A percentile compares a stretch with the other conserved stretches of the same genome.
phyloP scores from a whole-genome alignment of 2,113 vertebrate species.

The Lophochroa leadbeateri region DNA sequence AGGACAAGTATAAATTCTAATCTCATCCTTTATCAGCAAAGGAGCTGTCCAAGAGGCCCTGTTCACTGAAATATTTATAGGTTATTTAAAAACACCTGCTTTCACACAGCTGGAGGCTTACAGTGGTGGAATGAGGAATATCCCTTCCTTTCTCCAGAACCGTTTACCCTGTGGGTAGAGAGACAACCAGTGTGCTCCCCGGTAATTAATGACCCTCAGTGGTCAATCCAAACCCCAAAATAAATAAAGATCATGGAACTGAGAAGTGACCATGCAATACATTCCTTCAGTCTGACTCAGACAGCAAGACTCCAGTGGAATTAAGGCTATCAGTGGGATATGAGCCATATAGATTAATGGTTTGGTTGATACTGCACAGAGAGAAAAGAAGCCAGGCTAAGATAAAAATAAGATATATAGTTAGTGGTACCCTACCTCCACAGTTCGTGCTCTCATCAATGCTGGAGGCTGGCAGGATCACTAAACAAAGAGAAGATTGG shows the following conservation, averaged over 20 bases:
- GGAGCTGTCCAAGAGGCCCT: neutral
- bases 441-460: conserved; percentile 89
- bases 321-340: conserved; percentile 62
- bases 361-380: conserved; percentile 55
- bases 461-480: conserved; percentile 94
- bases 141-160: conserved; percentile 1
- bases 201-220: conserved; percentile 42
- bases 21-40: neutral
- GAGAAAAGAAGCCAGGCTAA: conserved; percentile 50
- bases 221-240: neutral
- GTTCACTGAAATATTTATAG: neutral
- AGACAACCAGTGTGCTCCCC: neutral
- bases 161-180: neutral
- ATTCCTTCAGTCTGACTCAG: conserved; percentile 47
- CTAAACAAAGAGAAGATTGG: conserved; percentile 73
- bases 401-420: conserved; percentile 62
- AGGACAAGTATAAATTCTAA: neutral
- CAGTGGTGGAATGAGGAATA: neutral
- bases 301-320: conserved; percentile 66
- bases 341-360: conserved; percentile 62
- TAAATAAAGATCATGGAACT: conserved; percentile 43
- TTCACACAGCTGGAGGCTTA: conserved; percentile 11
- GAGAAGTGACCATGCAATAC: conserved; percentile 34
- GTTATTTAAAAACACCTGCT: conserved; percentile 27
- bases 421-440: conserved; percentile 83